These are phyloP conservation scores for Proisotoma minuta DNA, from an alignment of 2,888 invertebrate species.

Conservation along the genomic window DNA sequence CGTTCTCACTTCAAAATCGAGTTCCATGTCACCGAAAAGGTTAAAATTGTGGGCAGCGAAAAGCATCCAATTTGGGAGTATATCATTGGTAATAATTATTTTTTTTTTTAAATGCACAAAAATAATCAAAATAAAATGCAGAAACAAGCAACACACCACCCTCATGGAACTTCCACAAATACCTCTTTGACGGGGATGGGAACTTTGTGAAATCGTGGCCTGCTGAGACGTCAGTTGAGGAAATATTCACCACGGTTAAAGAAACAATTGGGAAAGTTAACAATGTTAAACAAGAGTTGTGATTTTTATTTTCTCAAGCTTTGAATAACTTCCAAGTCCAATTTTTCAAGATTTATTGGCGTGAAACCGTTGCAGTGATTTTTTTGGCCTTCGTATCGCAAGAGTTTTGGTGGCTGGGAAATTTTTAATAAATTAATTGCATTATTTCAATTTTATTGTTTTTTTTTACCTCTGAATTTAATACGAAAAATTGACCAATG, in stretches of 20 bases:
- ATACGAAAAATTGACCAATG: too few species aligned
- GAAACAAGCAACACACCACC: conserved; percentile 47
- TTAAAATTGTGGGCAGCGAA: conserved; percentile 51
- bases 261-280: conserved; percentile 33
- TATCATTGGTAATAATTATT: conserved; percentile 47
- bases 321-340: too few species aligned
- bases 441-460: too few species aligned
- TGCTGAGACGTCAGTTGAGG: conserved; percentile 50
- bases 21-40: conserved; percentile 54
- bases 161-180: conserved; percentile 57
- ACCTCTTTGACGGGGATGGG: conserved; percentile 53
- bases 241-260: conserved; percentile 48
- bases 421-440: too few species aligned
- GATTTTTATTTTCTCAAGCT: too few species aligned
- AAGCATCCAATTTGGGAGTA: conserved; percentile 51
- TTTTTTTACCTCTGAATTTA: too few species aligned
- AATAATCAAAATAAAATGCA: conserved; percentile 3
- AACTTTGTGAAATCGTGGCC: conserved; percentile 53
- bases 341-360: too few species aligned
- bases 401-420: too few species aligned
- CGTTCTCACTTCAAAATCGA: conserved; percentile 50
- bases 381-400: too few species aligned
- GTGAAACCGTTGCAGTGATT: too few species aligned
- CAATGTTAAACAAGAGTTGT: too few species aligned
- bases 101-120: background rate